phyloP scores from a whole-genome alignment of 1,140 invertebrate genomes.

The Drosophila pandora region DNA sequence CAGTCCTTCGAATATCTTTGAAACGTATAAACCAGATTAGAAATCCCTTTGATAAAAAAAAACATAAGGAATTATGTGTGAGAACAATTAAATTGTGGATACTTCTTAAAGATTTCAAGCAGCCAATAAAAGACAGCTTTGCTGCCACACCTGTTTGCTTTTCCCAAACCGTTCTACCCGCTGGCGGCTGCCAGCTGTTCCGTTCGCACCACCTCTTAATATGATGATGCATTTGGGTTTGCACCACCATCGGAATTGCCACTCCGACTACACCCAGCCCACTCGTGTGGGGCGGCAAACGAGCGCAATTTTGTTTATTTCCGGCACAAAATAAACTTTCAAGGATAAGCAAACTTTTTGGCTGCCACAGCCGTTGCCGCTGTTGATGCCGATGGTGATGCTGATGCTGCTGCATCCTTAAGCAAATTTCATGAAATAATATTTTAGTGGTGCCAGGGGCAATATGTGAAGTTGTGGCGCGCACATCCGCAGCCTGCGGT shows the following conservation, averaged over 20 bases:
- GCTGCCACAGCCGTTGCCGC: conserved; percentile 43
- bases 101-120: conserved; percentile 28
- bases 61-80: not conserved
- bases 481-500: conserved; percentile 46
- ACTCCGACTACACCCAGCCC: not conserved
- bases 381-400: conserved; percentile 36
- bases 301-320: conserved; percentile 80
- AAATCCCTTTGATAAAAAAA: not conserved
- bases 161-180: not conserved
- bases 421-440: conserved; percentile 82
- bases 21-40: not conserved
- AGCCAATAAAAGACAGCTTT: conserved; percentile 34
- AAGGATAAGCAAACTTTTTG: conserved; percentile 81
- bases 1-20: not conserved
- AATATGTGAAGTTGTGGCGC: conserved; percentile 71
- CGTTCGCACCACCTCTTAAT: conserved; percentile 34
- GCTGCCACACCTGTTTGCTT: conserved; percentile 34
- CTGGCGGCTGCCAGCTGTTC: conserved; percentile 4
- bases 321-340: conserved; percentile 81
- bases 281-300: conserved; percentile 36
- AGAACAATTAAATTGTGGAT: not conserved
- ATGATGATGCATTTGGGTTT: conserved; percentile 48
- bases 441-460: conserved; percentile 78
- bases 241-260: conserved; percentile 30
- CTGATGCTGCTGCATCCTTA: conserved; percentile 62